Percentiles rank a stretch among this genome's conserved stretches.
These are phyloP conservation scores for Atrina japonica DNA, from an alignment of 2,888 invertebrate genomes.

Conservation along the genomic window DNA sequence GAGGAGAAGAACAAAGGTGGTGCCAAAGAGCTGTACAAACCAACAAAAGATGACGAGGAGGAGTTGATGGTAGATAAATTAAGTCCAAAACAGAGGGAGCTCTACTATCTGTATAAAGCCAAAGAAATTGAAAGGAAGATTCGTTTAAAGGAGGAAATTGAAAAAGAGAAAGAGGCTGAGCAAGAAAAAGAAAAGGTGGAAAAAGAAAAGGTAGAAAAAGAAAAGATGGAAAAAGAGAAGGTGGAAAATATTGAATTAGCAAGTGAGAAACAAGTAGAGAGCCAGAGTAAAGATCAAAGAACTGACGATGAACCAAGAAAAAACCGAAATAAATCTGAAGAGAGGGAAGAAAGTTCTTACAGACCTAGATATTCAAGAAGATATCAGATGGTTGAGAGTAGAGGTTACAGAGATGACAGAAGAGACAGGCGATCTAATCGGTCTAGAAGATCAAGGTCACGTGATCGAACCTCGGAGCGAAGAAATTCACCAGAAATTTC, in stretches of 20 bases:
- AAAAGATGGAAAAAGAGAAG: background rate
- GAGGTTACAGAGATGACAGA: background rate
- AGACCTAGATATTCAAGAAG: too few relatives aligned
- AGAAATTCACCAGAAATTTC: background rate
- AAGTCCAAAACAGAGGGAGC: slow-evolving; percentile 18
- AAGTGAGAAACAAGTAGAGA: background rate
- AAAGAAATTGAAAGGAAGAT: slow-evolving; percentile 9
- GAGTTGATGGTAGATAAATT: slow-evolving; percentile 16
- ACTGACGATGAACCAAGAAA: too few relatives aligned
- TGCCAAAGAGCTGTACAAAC: slow-evolving; percentile 16
- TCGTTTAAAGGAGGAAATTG: background rate
- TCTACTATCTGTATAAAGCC: slow-evolving; percentile 5
- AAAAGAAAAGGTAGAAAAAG: background rate
- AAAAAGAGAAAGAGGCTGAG: background rate
- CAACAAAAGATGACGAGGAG: slow-evolving; percentile 10
- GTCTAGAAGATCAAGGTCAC: background rate
- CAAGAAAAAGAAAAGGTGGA: background rate
- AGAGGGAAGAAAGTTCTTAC: too few relatives aligned
- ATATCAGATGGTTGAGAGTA: too few relatives aligned
- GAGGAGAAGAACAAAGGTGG: slow-evolving; percentile 9
- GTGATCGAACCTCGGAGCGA: background rate
- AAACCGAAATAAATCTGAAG: too few relatives aligned
- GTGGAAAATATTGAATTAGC: slow-evolving; percentile 4
- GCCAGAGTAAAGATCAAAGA: too few relatives aligned
- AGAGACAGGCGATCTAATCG: background rate